Evolutionary conservation across 2,797 vertebrate genomes (phyloP), one percentile per base, ranked within the genome.

Genomic region (Anguilla marmorata): DNA sequence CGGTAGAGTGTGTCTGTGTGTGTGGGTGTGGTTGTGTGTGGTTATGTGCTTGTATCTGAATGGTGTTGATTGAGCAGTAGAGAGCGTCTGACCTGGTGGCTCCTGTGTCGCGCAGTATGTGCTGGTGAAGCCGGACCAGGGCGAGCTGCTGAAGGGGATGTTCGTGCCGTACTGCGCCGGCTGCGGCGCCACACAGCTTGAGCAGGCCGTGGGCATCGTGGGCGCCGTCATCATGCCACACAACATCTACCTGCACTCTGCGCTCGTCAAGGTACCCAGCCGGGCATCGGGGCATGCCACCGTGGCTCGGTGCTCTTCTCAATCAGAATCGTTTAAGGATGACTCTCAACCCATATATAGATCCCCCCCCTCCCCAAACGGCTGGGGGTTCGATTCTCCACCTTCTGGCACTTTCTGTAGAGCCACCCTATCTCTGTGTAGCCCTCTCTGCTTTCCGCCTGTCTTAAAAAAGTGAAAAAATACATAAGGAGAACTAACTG

Each of bases 181-280:
- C 90, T 99, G 98, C 0, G 95, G 93, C 0, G 91, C 97, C 0
- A 4, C 92, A 0, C 98, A 99, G 95, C 91, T 99, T 79, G 95
- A 97, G 86, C 98, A 99, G 93, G 98, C 98, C 0, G 98, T 99
- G 86, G 98, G 98, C 33, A 98, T 99, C 0, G 97, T 99, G 21
- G 98, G 98, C 0, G 98, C 98, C 0, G 97, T 99, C 87, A 99
- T 99, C 92, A 99, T 99, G 97, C 98, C 98, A 0, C 98, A 99
- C 93, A 99, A 99, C 94, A 99, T 99, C 95, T 99, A 99, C 94
- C 93, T 99, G 91, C 98, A 99, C 93, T 99, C 98, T 0, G 98
- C 98, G 0, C 93, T 99, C 19, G 98, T 99, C 91, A 99, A 99
- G 97, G 98, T 99, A 63, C 93, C 85, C 5, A n/a, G 8, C 8